These are phyloP conservation scores for Forpus xanthops DNA, from an alignment of 2,797 vertebrate genomes.

Conservation along the genomic window DNA sequence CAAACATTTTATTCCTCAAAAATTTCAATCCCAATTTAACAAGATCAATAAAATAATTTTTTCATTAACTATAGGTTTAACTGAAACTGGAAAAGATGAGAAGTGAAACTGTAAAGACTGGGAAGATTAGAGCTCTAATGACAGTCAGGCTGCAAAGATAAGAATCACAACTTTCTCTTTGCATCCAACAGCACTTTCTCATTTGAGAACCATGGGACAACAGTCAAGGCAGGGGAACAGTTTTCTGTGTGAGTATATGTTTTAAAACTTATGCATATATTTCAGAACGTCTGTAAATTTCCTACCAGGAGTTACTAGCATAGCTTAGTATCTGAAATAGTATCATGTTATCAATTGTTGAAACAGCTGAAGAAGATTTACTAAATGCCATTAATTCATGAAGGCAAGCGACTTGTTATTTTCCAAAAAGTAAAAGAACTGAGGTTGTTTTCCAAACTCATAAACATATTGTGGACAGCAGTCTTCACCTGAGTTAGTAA, in stretches of 20 bases:
- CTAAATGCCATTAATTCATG: not conserved
- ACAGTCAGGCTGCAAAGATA: not conserved
- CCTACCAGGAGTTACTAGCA: not conserved
- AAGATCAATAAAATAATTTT: not conserved
- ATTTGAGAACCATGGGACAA: not conserved
- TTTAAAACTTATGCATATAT: not conserved
- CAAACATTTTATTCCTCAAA: not conserved
- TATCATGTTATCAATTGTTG: not conserved
- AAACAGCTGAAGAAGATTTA: not conserved
- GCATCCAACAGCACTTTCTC: not conserved
- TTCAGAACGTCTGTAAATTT: not conserved
- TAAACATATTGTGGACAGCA: not conserved
- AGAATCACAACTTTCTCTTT: not conserved
- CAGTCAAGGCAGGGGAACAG: not conserved
- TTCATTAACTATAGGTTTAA: not conserved
- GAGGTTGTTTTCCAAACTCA: not conserved
- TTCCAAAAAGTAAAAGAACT: not conserved
- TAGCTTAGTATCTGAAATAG: not conserved
- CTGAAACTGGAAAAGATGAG: not conserved
- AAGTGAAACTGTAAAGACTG: not conserved
- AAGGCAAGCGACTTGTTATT: not conserved
- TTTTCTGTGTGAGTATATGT: not conserved
- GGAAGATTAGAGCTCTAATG: not conserved
- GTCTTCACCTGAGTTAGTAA: not conserved
- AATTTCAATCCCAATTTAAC: not conserved